Evolutionary conservation across 2,797 vertebrate genomes (phyloP).

Genomic region (Spea hammondii): DNA sequence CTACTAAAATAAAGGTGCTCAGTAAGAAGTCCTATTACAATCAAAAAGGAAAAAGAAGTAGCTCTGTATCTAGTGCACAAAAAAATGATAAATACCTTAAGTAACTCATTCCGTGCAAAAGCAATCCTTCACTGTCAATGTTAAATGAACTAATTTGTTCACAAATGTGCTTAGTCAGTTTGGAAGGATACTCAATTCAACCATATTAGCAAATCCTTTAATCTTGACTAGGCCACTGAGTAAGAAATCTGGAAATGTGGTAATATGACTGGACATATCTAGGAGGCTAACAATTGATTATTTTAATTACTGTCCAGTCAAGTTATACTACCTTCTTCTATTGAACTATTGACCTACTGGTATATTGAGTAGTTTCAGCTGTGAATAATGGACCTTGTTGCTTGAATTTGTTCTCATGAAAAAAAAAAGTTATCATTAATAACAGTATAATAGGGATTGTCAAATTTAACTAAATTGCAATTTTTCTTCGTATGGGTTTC

Average conservation of each 20-base stretch:
- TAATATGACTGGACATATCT: constrained; percentile 96
- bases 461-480: no score
- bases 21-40: constrained; percentile 79
- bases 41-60: constrained; percentile 71
- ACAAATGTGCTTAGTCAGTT: constrained; percentile 89
- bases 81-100: constrained; percentile 79
- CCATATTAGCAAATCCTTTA: constrained; percentile 98
- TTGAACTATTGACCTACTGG: constrained; percentile 76
- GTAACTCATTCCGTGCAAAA: constrained; percentile 78
- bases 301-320: constrained; percentile 96
- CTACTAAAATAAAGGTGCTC: constrained; percentile 75
- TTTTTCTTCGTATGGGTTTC: no score
- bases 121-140: constrained; percentile 90
- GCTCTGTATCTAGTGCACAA: constrained; percentile 69
- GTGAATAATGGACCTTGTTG: constrained; percentile 59
- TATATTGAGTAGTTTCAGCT: constrained; percentile 68
- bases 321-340: constrained; percentile 71
- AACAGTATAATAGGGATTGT: no score
- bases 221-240: constrained; percentile 92
- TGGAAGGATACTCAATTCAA: constrained; percentile 88
- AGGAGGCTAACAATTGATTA: constrained; percentile 91
- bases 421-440: no score
- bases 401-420: background rate
- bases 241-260: constrained; percentile 87
- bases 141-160: constrained; percentile 95